Evolutionary conservation across 2,113 vertebrate genomes (phyloP).

Genomic region (Chamaetylas fuelleborni): DNA sequence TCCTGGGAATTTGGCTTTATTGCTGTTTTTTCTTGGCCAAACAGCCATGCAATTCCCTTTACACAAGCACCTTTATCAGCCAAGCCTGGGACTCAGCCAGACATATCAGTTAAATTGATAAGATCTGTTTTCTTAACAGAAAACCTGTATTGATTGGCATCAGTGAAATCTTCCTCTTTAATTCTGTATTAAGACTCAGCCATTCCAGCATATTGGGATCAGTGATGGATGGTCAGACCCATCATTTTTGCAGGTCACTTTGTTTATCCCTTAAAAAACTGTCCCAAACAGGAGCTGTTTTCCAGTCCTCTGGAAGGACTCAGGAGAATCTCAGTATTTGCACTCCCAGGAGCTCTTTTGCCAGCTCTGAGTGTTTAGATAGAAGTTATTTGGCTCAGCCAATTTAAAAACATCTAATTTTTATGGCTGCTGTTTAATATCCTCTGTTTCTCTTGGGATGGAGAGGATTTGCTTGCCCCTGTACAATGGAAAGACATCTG

Average conservation of each 20-base stretch:
- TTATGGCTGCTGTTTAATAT: conserved; percentile 30
- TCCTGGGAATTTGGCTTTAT: background rate
- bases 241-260: background rate
- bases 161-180: background rate
- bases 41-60: background rate
- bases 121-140: background rate
- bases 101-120: background rate
- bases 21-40: background rate
- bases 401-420: background rate
- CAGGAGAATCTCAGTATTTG: background rate
- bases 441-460: background rate
- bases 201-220: background rate
- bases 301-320: background rate
- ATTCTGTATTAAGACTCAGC: background rate
- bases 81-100: background rate
- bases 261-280: background rate
- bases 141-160: background rate
- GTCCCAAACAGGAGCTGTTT: background rate
- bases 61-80: background rate
- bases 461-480: conserved; percentile 7
- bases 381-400: background rate
- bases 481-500: background rate
- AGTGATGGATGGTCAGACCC: background rate
- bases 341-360: background rate
- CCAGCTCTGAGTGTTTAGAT: background rate